Conservation (phyloP, 2,113 vertebrate genomes). For the Illadopsis cleaveri region DNA sequence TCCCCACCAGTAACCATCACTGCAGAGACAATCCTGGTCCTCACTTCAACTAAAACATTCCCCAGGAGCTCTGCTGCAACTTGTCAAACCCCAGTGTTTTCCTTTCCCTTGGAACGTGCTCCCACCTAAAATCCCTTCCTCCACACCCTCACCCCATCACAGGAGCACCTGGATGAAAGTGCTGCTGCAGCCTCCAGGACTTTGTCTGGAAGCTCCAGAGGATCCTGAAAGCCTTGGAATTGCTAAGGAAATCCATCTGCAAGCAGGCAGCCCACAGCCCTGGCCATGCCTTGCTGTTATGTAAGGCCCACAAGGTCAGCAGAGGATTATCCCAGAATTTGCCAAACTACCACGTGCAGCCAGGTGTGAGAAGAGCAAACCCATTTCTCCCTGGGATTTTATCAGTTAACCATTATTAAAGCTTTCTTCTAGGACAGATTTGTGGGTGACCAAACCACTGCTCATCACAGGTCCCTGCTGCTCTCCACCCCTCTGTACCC, state of each 20-base stretch:
- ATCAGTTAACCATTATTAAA: not conserved
- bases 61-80: not conserved
- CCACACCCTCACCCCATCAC: rapidly evolving
- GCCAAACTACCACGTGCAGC: not conserved
- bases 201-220: not conserved
- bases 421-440: not conserved
- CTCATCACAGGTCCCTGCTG: not conserved
- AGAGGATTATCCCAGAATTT: not conserved
- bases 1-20: rapidly evolving
- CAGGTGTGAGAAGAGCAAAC: not conserved
- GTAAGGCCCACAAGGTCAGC: not conserved
- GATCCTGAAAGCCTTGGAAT: not conserved
- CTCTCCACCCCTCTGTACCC: not conserved
- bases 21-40: rapidly evolving
- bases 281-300: rapidly evolving
- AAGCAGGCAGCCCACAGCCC: not conserved
- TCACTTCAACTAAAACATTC: rapidly evolving
- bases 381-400: not conserved
- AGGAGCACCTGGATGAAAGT: rapidly evolving
- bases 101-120: not conserved
- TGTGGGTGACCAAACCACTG: not conserved
- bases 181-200: not conserved
- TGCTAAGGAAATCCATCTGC: not conserved
- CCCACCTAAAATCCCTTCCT: not conserved
- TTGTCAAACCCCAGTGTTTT: rapidly evolving